A percentile compares a stretch with the other conserved stretches of the same genome.
Conservation (phyloP, 1,140 invertebrate species). For the Venturia canescens region DNA sequence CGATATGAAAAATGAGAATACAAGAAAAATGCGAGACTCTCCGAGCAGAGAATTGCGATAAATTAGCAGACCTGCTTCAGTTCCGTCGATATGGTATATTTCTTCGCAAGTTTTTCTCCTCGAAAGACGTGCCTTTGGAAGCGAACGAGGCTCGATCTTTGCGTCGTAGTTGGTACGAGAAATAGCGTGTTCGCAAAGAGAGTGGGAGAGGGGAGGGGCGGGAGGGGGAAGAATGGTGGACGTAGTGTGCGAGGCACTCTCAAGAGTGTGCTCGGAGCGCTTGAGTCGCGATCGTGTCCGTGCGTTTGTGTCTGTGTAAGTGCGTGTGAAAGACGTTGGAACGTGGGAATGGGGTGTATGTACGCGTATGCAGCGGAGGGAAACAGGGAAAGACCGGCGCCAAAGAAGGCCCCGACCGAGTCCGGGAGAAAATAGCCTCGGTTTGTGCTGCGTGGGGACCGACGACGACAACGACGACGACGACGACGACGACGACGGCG, state of each 20-base stretch:
- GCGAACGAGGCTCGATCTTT: conserved; percentile 16
- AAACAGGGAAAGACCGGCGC: no score
- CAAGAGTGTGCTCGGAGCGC: no score
- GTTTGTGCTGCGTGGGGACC: no score
- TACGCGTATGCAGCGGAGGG: no score
- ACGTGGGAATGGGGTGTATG: no score
- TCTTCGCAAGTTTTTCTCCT: conserved; percentile 2
- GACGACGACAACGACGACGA: no score
- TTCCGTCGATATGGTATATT: conserved; percentile 10
- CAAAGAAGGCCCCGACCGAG: no score
- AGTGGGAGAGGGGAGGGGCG: neutral
- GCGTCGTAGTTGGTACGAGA: neutral
- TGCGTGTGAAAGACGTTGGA: no score
- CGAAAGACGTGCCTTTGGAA: neutral
- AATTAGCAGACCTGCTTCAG: neutral
- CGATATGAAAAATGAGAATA: neutral
- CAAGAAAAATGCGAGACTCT: neutral
- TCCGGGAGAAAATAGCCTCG: no score
- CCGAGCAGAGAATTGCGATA: neutral
- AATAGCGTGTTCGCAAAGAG: neutral
- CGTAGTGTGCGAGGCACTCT: neutral
- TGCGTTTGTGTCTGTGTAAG: no score
- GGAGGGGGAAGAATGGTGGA: neutral
- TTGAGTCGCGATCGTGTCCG: neutral
- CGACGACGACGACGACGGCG: no score